phyloP scores from a whole-genome alignment of 2,113 vertebrate genomes.

The Cinclus cinclus region DNA sequence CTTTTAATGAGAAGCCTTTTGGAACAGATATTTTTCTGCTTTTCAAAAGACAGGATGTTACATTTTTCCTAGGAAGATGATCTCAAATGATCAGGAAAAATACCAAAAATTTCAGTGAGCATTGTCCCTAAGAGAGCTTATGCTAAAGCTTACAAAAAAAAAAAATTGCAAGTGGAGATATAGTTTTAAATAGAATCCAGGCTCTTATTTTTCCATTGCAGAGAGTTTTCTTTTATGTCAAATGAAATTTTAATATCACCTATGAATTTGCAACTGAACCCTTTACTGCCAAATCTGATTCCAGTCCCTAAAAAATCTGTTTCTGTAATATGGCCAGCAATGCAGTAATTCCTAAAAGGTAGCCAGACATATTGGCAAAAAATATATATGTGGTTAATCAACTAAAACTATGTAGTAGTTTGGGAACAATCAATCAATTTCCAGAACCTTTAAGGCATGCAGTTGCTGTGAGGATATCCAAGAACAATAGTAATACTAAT shows the following conservation, averaged over 20 bases:
- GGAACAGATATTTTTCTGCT: conserved; percentile 39
- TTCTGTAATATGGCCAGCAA: conserved; percentile 75
- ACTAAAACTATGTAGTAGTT: conserved; percentile 75
- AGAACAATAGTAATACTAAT: conserved; percentile 46
- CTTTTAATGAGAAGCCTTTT: conserved; percentile 64
- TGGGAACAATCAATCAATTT: conserved; percentile 75
- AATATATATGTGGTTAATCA: conserved; percentile 75
- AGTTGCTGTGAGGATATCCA: conserved; percentile 49
- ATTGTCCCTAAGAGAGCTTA: conserved; percentile 9
- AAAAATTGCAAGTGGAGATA: conserved; percentile 43
- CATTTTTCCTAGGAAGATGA: conserved; percentile 46
- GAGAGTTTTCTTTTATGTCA: conserved; percentile 72
- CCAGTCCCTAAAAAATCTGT: conserved; percentile 71
- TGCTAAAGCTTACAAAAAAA: not conserved
- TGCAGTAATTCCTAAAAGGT: conserved; percentile 74
- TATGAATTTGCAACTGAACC: conserved; percentile 75
- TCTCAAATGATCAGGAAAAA: conserved; percentile 25
- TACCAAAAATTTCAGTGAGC: conserved; percentile 15
- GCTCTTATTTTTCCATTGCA: conserved; percentile 63
- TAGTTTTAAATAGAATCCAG: conserved; percentile 68
- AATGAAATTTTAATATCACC: conserved; percentile 79
- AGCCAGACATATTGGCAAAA: conserved; percentile 78
- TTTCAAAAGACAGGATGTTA: conserved; percentile 46
- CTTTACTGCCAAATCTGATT: conserved; percentile 79
- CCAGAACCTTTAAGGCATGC: conserved; percentile 68